Base-by-base conservation (phyloP, 2,797 vertebrate species). In the Lepus townsendii region DNA sequence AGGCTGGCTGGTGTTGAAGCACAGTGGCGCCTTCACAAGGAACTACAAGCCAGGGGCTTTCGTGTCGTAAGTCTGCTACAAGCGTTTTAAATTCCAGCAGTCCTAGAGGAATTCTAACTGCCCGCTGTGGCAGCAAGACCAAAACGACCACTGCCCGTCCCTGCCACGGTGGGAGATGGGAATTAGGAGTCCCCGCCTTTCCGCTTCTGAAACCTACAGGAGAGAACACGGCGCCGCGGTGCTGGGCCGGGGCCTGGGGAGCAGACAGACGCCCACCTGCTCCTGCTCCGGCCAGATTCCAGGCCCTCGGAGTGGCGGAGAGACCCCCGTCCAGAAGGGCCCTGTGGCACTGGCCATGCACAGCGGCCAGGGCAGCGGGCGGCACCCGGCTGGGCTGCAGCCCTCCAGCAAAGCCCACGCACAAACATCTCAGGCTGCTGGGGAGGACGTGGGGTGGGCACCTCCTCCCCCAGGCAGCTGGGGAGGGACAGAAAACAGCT, bases 171-270 rank as follows among this genome's bases (percentile, higher is more conserved):
- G 96, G 96, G 35, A 57, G 96, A 96, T n/a, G 47, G 47, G 84
- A 94, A 93, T 80, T 72, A 96, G 96, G 95, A 96, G 86, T 95
- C 88, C 63, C 95, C 79, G 95, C 76, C 88, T 95, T 95, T 97
- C 76, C 95, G 95, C 80, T 91, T 94, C 30, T 90, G 82, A 96
- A 97, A 85, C 83, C 87, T 90, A 91, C 95, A 93, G 95, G 96
- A 97, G 87, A 69, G 80, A 77, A 79, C 9, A 27, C n/a, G 42
- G 77, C 0, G 42, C 79, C 85, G 91, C 77, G 4, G 65, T 75
- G 97, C 95, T 97, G 95, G 91, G 96, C 97, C 83, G 92, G 97
- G 98, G 93, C 97, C 96, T 6, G 79, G 90, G 97, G 38, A 38
- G 38, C 38, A 38, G 38, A 38, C 38, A 5, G 38, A 38, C 38